These are phyloP conservation scores for Monodelphis domestica DNA, from an alignment of 2,797 vertebrate genomes.

Conservation along the genomic window DNA sequence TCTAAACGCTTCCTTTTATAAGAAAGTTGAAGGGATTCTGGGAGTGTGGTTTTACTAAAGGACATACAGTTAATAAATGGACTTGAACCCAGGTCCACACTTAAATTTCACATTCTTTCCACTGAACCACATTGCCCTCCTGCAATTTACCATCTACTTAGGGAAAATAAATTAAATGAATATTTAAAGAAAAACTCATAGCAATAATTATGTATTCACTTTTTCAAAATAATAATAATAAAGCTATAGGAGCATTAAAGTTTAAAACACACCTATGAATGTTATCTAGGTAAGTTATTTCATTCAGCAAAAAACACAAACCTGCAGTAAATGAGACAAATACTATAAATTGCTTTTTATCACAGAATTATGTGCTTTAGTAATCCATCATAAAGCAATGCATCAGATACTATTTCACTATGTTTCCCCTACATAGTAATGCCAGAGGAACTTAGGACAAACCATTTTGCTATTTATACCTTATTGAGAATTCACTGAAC, in stretches of 20 bases:
- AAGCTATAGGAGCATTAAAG: constrained; percentile 60
- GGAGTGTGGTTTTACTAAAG: background rate
- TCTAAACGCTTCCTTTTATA: background rate
- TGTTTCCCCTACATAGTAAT: constrained; percentile 4
- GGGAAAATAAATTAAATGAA: constrained; percentile 25
- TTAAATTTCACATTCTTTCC: background rate
- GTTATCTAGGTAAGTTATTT: constrained; percentile 66
- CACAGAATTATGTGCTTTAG: constrained; percentile 63
- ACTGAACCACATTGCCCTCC: background rate
- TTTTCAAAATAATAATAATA: constrained; percentile 43
- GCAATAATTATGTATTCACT: background rate
- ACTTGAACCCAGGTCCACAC: background rate
- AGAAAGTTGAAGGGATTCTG: background rate
- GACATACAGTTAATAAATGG: background rate
- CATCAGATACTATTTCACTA: constrained; percentile 13
- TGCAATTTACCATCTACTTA: constrained; percentile 16
- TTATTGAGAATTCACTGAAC: constrained; percentile 19
- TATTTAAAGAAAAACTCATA: constrained; percentile 3
- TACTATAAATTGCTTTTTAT: constrained; percentile 59
- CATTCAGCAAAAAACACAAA: constrained; percentile 69
- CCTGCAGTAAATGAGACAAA: constrained; percentile 47
- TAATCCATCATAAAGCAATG: constrained; percentile 42
- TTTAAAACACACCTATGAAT: constrained; percentile 54
- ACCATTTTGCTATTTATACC: background rate
- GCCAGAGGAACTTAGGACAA: background rate